Conservation (phyloP, 1,140 invertebrate genomes). For the Papilio helenus region DNA sequence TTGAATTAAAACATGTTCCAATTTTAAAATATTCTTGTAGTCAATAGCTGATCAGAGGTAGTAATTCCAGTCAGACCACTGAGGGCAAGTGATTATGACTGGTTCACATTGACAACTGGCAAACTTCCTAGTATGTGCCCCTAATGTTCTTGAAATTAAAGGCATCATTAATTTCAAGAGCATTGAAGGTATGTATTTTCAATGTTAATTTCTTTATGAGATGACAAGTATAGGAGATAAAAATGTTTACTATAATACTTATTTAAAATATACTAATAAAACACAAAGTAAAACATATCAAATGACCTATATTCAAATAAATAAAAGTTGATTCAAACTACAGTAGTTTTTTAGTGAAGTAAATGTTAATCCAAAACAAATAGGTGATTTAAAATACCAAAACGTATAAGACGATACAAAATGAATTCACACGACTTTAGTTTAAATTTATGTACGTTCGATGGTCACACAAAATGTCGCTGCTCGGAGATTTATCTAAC, state of each 20-base stretch:
- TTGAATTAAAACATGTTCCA: not conserved
- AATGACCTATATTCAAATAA: not conserved
- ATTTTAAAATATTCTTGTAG: constrained; percentile 22
- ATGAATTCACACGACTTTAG: constrained; percentile 7
- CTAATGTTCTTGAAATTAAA: constrained; percentile 15
- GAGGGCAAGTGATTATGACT: not conserved
- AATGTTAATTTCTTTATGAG: not conserved
- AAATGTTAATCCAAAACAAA: constrained; percentile 1
- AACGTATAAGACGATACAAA: constrained; percentile 1
- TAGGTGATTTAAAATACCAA: not conserved
- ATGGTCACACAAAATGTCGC: constrained; percentile 30
- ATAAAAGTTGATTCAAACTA: not conserved
- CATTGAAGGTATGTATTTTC: not conserved
- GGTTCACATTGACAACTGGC: constrained; percentile 27
- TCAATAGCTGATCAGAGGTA: not conserved
- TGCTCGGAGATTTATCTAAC: constrained; percentile 29
- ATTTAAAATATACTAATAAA: not conserved
- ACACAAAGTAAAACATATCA: not conserved
- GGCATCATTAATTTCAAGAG: not conserved
- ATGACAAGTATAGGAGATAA: not conserved
- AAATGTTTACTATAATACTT: not conserved
- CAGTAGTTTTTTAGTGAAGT: not conserved
- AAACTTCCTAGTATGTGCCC: constrained; percentile 28
- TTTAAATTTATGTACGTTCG: constrained; percentile 36
- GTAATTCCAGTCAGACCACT: constrained; percentile 2